Evolutionary conservation across 2,797 vertebrate species (phyloP), one percentile per base, ranked within the genome.

Genomic region (Thaleichthys pacificus): DNA sequence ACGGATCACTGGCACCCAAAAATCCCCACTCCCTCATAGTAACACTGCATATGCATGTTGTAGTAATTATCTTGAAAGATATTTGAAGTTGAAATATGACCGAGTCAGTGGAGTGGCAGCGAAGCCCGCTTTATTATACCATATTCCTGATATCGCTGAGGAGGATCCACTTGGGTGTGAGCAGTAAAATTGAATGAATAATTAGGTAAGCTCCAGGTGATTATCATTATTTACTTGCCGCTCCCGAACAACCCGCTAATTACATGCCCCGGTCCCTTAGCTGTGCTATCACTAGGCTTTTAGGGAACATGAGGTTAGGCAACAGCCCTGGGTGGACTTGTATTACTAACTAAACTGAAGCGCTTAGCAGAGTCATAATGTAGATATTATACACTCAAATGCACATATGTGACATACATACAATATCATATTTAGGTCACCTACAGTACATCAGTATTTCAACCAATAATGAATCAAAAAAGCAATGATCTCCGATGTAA

Each of bases 1-100:
- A 47, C 12, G 42, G 42, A 47, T 47, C 42, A 47, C 9, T 47
- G 42, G 42, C 11, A 47, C 42, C 42, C 35, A 66, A 7, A 26
- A 26, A 66, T 66, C 19, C 26, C 28, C 47, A 56, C 47, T 54
- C 70, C 11, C 42, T 47, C 42, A 14, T 3, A 12, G 42, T 47
- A 47, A 47, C 9, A 47, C 42, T 14, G 11, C 42, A 12, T 35
- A 35, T 14, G 42, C 42, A 47, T 12, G 12, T 14, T 47, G 42
- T 8, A 11, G 12, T 14, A 47, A 47, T 3, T 11, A 47, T 47
- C 42, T 47, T 47, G 12, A 47, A 47, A 47, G 0, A 47, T 3
- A 47, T 47, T 47, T 35, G 32, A 35, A 60, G 17, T 62, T 38
- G 69, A 69, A 63, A 38, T 60, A 73, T 26, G 69, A 56, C 58